Percentiles rank a stretch among this genome's conserved stretches.
Evolutionary conservation across 2,888 invertebrate species (phyloP).

Genomic region (Drosophila rubida): DNA sequence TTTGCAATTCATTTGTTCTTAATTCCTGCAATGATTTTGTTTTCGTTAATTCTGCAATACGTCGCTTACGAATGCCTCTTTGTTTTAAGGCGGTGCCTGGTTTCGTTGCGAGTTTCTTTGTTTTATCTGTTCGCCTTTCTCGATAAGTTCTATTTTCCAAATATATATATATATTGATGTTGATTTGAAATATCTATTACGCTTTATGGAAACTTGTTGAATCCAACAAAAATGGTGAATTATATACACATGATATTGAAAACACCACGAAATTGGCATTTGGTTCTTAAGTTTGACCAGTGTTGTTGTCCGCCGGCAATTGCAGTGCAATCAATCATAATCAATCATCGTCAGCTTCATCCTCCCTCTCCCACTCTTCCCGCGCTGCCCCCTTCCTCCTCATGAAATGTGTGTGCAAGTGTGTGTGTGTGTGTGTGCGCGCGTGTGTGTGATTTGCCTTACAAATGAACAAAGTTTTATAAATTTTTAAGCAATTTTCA

Average conservation of each 20-base stretch:
- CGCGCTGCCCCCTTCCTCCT: not conserved
- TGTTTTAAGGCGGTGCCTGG: slow-evolving; percentile 20
- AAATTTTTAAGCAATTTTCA: slow-evolving; percentile 6
- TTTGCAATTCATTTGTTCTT: slow-evolving; percentile 1
- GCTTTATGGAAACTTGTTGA: slow-evolving; percentile 30
- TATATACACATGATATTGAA: slow-evolving; percentile 5
- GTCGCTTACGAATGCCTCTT: slow-evolving; percentile 18
- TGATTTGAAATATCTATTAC: no score
- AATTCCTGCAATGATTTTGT: not conserved
- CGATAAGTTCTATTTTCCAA: not conserved
- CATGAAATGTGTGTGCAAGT: slow-evolving; percentile 13
- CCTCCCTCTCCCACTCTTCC: not conserved
- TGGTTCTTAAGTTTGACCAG: slow-evolving; percentile 40
- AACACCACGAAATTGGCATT: slow-evolving; percentile 70
- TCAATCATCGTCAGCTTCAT: not conserved
- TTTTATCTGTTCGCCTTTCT: not conserved
- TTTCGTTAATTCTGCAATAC: not conserved
- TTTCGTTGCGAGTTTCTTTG: not conserved
- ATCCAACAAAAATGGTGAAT: slow-evolving; percentile 25
- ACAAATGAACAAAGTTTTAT: no score
- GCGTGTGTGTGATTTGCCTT: slow-evolving; percentile 5
- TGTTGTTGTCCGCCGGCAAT: slow-evolving; percentile 29
- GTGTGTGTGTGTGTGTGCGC: slow-evolving; percentile 17
- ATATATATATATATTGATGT: not conserved
- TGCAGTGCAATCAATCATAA: slow-evolving; percentile 25